Conservation (phyloP, 2,888 invertebrate species). For the Spodoptera littoralis region DNA sequence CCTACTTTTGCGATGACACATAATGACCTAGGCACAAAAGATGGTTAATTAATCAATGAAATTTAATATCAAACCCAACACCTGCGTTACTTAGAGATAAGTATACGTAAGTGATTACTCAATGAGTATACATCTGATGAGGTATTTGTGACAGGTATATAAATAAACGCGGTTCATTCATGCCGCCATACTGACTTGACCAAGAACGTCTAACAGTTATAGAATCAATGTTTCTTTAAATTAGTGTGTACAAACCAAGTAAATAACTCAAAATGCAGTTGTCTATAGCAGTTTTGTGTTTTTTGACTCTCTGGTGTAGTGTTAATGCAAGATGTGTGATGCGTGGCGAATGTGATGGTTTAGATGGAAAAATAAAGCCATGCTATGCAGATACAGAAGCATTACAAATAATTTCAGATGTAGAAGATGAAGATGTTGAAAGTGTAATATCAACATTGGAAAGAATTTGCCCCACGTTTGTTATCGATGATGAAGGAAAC, state of each 20-base stretch:
- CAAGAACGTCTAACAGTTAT: slow-evolving; percentile 5
- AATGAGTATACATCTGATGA: too few species aligned
- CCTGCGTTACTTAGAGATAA: too few species aligned
- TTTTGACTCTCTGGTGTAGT: slow-evolving; percentile 65
- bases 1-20: too few species aligned
- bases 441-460: slow-evolving; percentile 77
- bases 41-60: too few species aligned
- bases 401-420: slow-evolving; percentile 67
- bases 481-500: slow-evolving; percentile 77
- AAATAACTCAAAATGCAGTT: slow-evolving; percentile 63
- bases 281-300: slow-evolving; percentile 49
- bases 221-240: slow-evolving; percentile 34
- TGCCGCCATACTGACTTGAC: slow-evolving; percentile 13
- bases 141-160: too few species aligned
- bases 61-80: too few species aligned
- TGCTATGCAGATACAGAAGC: slow-evolving; percentile 69
- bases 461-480: slow-evolving; percentile 90
- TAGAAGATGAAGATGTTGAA: slow-evolving; percentile 69
- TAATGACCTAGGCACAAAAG: too few species aligned
- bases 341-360: slow-evolving; percentile 70
- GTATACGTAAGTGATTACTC: too few species aligned
- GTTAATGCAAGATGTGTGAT: slow-evolving; percentile 71
- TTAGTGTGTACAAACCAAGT: slow-evolving; percentile 18
- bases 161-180: slow-evolving; percentile 39
- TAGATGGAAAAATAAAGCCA: slow-evolving; percentile 66